Conservation (phyloP, 2,113 vertebrate genomes). For the Todiramphus saurophagus region DNA sequence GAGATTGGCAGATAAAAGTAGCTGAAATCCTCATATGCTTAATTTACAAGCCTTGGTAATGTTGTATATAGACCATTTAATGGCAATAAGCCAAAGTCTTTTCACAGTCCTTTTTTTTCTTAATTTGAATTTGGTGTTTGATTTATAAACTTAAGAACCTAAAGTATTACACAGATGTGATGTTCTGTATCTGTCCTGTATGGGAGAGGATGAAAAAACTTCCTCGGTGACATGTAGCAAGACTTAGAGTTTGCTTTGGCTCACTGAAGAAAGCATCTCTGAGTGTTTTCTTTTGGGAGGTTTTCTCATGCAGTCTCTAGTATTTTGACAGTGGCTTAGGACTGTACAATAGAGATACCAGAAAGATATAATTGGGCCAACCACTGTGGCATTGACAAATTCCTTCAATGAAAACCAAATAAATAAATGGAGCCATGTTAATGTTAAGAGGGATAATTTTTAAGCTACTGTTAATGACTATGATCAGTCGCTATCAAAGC, state of each 20-base stretch:
- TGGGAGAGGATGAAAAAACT: not conserved
- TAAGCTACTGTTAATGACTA: not conserved
- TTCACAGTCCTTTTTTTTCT: not conserved
- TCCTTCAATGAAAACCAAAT: not conserved
- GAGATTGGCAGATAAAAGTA: slow-evolving; percentile 35
- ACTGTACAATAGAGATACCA: not conserved
- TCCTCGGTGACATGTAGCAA: not conserved
- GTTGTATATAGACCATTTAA: not conserved
- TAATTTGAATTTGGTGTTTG: slow-evolving; percentile 4
- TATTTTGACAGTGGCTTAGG: not conserved
- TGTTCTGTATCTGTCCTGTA: not conserved
- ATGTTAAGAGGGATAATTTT: not conserved
- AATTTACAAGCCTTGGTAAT: slow-evolving; percentile 1
- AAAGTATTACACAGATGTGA: not conserved
- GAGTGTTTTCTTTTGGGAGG: not conserved
- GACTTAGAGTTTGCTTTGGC: not conserved
- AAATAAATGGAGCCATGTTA: not conserved
- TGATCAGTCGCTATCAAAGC: not conserved
- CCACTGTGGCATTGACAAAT: not conserved
- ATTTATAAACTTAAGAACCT: not conserved
- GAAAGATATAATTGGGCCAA: not conserved
- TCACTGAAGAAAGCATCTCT: not conserved
- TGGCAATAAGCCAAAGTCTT: not conserved
- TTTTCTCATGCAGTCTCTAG: not conserved
- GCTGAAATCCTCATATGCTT: slow-evolving; percentile 27